Evolutionary conservation across 2,888 invertebrate genomes (phyloP), one percentile per base, ranked within the genome.

Genomic region (Suillia variegata): DNA sequence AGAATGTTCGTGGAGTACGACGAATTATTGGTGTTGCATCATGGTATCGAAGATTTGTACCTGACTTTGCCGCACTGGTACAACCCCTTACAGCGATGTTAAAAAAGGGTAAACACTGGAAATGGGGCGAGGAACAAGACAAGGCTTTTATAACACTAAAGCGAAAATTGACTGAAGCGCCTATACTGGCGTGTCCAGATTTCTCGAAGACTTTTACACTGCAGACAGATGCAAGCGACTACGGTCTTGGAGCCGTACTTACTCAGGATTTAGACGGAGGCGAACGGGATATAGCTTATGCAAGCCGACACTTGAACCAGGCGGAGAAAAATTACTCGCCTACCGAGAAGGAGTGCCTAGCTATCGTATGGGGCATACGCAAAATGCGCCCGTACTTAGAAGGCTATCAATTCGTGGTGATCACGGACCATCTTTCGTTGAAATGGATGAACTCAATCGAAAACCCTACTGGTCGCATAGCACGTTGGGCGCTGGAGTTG

Each of bases 391-490:
- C 17, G 8, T 49, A 49, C 21, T 6, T 49, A 1, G 49, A 49
- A 21, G 49, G 49, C 13, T 49, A 49, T 1, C 49, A 49, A 13
- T 49, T 49, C 22, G 10, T 21, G 1, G 49, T 49, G 5, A 49
- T 49, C 21, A 49, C 49, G 2, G 49, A 49, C 2, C 49, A 49
- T 21, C 20, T 21, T 12, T 49, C 49, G 18, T 18, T 49, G 8
- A 49, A 49, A 21, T 49, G 49, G 49, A 8, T 49, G 45, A 49
- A 56, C 18, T 20, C 48, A 10, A 33, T 55, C n/a, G 53, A 53
- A 20, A 53, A 48, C 48, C 59, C 61, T 1, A 12, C 51, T 2
- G 55, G 56, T 3, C 56, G 57, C 17, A 17, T 60, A 2, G 56
- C 54, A 15, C 47, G 56, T n/a, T 60, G 60, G 49, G 45, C 34